These are phyloP conservation scores for Amazona ochrocephala DNA, from an alignment of 2,797 vertebrate species.

Conservation along the genomic window DNA sequence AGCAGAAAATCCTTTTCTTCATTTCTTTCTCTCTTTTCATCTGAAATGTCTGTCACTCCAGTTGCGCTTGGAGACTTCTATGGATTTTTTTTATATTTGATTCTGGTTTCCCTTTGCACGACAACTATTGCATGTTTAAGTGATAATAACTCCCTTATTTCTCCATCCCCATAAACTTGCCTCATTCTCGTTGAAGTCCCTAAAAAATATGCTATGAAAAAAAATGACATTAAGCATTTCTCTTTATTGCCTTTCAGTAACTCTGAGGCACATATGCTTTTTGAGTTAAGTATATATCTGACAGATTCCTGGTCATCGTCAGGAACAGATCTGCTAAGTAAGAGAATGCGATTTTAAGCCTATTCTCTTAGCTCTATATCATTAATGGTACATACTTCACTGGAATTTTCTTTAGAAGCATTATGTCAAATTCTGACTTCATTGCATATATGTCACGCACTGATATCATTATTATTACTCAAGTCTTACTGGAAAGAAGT, in stretches of 20 bases:
- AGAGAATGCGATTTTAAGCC: background rate
- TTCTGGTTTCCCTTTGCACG: background rate
- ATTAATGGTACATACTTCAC: background rate
- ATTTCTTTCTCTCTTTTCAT: background rate
- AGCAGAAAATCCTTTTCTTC: background rate
- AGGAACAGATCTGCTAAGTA: conserved; percentile 17
- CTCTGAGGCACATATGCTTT: background rate
- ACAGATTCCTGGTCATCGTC: background rate
- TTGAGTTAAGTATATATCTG: background rate
- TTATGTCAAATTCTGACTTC: conserved; percentile 56
- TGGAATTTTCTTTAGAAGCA: conserved; percentile 12
- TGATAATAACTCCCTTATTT: background rate
- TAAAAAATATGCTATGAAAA: background rate
- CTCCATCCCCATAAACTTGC: background rate
- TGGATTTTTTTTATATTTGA: background rate
- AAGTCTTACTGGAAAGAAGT: conserved; percentile 50
- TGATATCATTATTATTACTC: conserved; percentile 48
- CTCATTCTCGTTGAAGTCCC: background rate
- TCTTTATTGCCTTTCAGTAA: background rate
- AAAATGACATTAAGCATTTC: background rate
- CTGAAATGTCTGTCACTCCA: background rate
- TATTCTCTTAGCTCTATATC: conserved; percentile 8
- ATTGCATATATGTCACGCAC: conserved; percentile 41
- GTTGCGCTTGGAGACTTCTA: background rate
- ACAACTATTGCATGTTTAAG: background rate